These are phyloP conservation scores for Paralinhomoeus sp. DNA, from an alignment of 2,888 invertebrate genomes.

Conservation along the genomic window DNA sequence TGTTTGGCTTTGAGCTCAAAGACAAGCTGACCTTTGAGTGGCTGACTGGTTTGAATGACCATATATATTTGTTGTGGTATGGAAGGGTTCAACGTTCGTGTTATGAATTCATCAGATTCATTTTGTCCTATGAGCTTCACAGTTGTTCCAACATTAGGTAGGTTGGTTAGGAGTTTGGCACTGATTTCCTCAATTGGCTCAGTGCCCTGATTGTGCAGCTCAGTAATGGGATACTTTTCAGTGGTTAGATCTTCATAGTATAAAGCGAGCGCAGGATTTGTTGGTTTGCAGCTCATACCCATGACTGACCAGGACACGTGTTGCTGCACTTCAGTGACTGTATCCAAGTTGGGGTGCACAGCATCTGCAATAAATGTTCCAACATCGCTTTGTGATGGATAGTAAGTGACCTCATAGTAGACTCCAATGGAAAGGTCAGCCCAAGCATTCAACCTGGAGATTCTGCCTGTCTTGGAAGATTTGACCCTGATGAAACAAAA, in stretches of 20 bases:
- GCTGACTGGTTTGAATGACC: neutral
- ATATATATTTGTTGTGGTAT: no score
- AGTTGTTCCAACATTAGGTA: neutral
- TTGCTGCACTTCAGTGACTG: neutral
- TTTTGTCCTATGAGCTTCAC: no score
- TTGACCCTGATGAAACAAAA: no score
- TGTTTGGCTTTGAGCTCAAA: neutral
- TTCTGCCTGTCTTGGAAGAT: neutral
- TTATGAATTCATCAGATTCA: no score
- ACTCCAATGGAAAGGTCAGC: neutral
- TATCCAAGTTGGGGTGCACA: neutral
- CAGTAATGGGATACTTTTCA: neutral
- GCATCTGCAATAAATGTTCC: neutral
- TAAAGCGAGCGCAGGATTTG: neutral
- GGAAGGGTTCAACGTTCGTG: no score
- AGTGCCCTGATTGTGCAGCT: neutral
- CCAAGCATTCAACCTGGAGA: neutral
- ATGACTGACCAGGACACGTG: neutral
- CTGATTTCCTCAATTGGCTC: neutral
- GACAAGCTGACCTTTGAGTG: neutral
- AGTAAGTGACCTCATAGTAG: neutral
- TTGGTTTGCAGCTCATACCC: neutral
- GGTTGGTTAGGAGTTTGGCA: neutral
- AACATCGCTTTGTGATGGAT: neutral
- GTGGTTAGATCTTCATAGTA: neutral